Evolutionary conservation across 2,113 vertebrate genomes (phyloP).

Genomic region (Cavia aperea): DNA sequence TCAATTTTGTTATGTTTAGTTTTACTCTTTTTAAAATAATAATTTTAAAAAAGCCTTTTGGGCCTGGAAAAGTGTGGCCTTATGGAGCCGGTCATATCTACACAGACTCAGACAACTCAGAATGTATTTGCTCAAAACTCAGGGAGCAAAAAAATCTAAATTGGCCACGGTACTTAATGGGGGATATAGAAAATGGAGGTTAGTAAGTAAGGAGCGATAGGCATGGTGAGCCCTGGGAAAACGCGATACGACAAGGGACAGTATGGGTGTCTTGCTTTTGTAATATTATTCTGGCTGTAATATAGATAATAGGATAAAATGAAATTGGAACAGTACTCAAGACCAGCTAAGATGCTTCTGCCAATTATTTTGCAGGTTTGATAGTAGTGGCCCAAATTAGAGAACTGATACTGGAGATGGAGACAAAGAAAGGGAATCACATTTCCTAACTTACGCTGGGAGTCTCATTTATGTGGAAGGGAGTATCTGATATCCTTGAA

Average conservation of each 20-base stretch:
- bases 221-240: not conserved
- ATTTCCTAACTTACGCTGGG: not conserved
- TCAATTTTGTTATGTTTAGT: too few species aligned
- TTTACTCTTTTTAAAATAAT: too few species aligned
- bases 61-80: not conserved
- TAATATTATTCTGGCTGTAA: not conserved
- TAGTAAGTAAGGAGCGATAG: not conserved
- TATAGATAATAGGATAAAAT: not conserved
- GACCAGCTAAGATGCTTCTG: not conserved
- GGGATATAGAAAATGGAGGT: not conserved
- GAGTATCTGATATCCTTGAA: not conserved
- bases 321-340: not conserved
- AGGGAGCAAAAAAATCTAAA: not conserved
- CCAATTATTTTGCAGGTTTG: not conserved
- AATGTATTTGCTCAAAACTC: conserved; percentile 16
- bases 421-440: not conserved
- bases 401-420: not conserved
- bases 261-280: not conserved
- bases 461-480: not conserved
- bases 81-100: not conserved
- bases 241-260: not conserved
- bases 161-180: not conserved
- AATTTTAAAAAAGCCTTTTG: too few species aligned
- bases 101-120: not conserved
- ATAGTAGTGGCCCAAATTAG: not conserved